Evolutionary conservation across 1,140 invertebrate species (phyloP), one percentile per base, ranked within the genome.

Genomic region (Panagrolaimus sp.): DNA sequence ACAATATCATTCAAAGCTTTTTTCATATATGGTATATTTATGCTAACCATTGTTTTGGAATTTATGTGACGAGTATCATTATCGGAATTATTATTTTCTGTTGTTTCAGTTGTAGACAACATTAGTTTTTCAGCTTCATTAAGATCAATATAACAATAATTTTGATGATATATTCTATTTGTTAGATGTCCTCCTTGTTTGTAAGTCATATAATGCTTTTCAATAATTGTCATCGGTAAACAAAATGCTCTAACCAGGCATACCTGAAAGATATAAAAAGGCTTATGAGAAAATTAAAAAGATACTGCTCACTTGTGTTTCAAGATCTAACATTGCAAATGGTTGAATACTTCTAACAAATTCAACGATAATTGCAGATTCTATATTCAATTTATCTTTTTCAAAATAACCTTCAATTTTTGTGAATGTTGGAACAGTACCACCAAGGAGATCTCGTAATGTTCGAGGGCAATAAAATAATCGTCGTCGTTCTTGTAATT

Each of bases 191-290:
- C 68, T 10, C 68, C 68, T 46, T 70, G 26, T 21, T 70, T 46
- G 26, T 68, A 68, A 10, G 67, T 58, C 8, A 67, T 28, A 43
- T 70, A 70, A 12, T 70, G 67, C 68, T 70, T 70, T 67, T 70
- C 68, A 17, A 70, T n/a, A 24, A 67, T 67, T 15, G 21, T 58
- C 52, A 58, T 58, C 17, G 52, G 52, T 1, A 58, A 28, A 21
- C 52, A 58, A 28, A 58, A 58, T 4, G 14, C 15, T 58, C 52
- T 21, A 28, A 21, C 12, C 15, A 58, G 21, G 21, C 21, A 21
- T 12, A 58, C 52, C 52, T 52, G 26, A 52, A 52, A 8, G 7
- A 2, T 8, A 4, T 17, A 21, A 21, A 21, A 8, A 52, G 8
- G 0, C 6, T 0, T 9, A 21, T 15, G 48, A 1, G 1, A 21